These are phyloP conservation scores for Eristalis tenax DNA, from an alignment of 2,888 invertebrate genomes.

Conservation along the genomic window DNA sequence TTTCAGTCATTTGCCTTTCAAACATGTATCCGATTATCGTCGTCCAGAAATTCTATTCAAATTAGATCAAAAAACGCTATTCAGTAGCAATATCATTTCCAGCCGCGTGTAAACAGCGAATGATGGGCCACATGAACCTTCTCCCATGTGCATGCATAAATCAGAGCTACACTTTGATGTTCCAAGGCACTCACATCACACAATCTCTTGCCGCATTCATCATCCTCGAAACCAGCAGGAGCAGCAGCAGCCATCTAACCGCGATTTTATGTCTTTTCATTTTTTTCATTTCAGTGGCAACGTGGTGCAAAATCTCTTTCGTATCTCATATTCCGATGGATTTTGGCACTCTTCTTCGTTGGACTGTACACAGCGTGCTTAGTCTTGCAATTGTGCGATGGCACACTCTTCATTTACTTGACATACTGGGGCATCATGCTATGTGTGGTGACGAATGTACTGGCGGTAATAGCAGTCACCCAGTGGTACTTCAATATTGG, in stretches of 20 bases:
- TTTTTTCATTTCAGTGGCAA: constrained; percentile 78
- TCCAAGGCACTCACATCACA: too few relatives aligned
- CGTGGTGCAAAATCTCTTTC: constrained; percentile 75
- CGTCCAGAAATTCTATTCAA: too few relatives aligned
- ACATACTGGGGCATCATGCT: constrained; percentile 80
- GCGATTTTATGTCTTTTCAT: not conserved
- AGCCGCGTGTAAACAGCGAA: too few relatives aligned
- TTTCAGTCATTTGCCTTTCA: not conserved
- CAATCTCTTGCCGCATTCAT: not conserved
- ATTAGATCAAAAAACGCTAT: too few relatives aligned
- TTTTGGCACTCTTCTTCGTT: constrained; percentile 77
- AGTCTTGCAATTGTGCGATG: constrained; percentile 75
- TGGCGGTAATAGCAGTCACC: constrained; percentile 78
- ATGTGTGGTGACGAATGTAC: constrained; percentile 77
- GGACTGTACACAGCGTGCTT: constrained; percentile 76
- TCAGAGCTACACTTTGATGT: too few relatives aligned
- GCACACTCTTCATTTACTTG: constrained; percentile 80
- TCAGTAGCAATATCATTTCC: too few relatives aligned
- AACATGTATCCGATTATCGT: too few relatives aligned
- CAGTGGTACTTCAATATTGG: constrained; percentile 78
- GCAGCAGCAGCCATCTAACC: not conserved
- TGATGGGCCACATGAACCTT: too few relatives aligned
- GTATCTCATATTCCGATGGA: constrained; percentile 79
- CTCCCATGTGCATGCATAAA: too few relatives aligned
- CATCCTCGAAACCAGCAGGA: not conserved